These are phyloP conservation scores for Ernsta delagoae DNA, from an alignment of 2,888 invertebrate species.

Conservation along the genomic window DNA sequence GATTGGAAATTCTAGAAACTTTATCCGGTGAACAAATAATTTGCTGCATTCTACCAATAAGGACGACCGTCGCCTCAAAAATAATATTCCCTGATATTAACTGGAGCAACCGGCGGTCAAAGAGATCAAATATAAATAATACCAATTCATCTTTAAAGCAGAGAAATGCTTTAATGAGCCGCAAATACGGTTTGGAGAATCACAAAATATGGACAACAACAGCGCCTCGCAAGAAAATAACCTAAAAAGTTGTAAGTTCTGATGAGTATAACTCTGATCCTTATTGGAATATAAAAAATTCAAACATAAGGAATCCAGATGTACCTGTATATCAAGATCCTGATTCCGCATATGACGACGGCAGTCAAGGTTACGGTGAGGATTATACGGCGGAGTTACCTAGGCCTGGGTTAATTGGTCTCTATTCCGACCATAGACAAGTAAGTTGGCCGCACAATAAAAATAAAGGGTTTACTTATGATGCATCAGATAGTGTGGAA, in stretches of 20 bases:
- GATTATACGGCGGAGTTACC: slow-evolving; percentile 70
- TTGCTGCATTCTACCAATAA: slow-evolving; percentile 62
- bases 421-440: slow-evolving; percentile 66
- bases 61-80: slow-evolving; percentile 42
- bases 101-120: slow-evolving; percentile 46
- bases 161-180: slow-evolving; percentile 60
- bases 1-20: slow-evolving; percentile 5
- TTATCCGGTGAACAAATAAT: slow-evolving; percentile 45
- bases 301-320: slow-evolving; percentile 52
- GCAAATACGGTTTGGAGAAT: slow-evolving; percentile 50
- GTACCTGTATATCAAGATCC: slow-evolving; percentile 41
- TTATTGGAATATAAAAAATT: slow-evolving; percentile 73
- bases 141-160: slow-evolving; percentile 56
- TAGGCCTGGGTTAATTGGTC: slow-evolving; percentile 67
- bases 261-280: slow-evolving; percentile 66
- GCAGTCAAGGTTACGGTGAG: slow-evolving; percentile 56
- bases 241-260: slow-evolving; percentile 56
- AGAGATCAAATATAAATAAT: slow-evolving; percentile 50
- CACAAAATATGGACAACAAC: slow-evolving; percentile 47
- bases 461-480: slow-evolving; percentile 49
- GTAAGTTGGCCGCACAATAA: slow-evolving; percentile 52
- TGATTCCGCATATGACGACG: slow-evolving; percentile 52
- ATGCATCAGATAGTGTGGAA: slow-evolving; percentile 51
- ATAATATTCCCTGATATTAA: slow-evolving; percentile 50
- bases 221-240: slow-evolving; percentile 45